A percentile compares a stretch with the other conserved stretches of the same genome.
Evolutionary conservation across 1,140 invertebrate genomes (phyloP).

Genomic region (Stegodyphus dumicola): DNA sequence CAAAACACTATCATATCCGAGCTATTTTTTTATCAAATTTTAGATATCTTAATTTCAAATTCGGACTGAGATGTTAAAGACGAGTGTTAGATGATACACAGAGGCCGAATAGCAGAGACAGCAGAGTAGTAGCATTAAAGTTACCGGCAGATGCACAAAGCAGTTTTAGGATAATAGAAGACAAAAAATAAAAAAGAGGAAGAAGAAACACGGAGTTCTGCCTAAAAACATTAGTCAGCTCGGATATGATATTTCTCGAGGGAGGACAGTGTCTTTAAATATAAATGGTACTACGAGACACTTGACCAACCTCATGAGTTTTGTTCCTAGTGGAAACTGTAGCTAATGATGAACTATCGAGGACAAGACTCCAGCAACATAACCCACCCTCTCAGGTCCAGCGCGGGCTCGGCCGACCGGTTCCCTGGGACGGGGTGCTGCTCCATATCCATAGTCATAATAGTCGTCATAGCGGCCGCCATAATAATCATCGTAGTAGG

Average conservation of each 20-base stretch:
- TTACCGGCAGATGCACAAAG: conserved; percentile 49
- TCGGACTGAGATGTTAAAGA: background rate
- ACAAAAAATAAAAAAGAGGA: conserved; percentile 5
- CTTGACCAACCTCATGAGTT: conserved; percentile 61
- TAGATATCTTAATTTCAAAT: background rate
- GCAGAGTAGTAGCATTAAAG: conserved; percentile 54
- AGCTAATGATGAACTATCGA: conserved; percentile 60
- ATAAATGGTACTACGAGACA: conserved; percentile 57
- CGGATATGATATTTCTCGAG: conserved; percentile 60
- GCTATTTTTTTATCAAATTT: conserved; percentile 12
- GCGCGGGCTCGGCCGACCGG: conserved; percentile 65
- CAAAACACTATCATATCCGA: conserved; percentile 60
- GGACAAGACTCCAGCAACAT: conserved; percentile 60
- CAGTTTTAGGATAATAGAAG: conserved; percentile 25
- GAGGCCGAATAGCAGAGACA: conserved; percentile 38
- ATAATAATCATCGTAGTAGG: conserved; percentile 86
- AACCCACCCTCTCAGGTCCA: conserved; percentile 62
- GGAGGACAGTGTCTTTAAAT: conserved; percentile 60
- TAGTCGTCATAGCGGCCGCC: conserved; percentile 84
- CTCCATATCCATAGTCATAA: conserved; percentile 84
- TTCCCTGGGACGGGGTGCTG: conserved; percentile 64
- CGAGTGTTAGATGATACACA: conserved; percentile 10
- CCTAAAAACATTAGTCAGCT: conserved; percentile 9
- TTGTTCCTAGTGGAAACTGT: conserved; percentile 58
- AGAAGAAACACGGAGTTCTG: background rate